Conservation (phyloP, 2,797 vertebrate genomes). For the Neoniphon sammara region DNA sequence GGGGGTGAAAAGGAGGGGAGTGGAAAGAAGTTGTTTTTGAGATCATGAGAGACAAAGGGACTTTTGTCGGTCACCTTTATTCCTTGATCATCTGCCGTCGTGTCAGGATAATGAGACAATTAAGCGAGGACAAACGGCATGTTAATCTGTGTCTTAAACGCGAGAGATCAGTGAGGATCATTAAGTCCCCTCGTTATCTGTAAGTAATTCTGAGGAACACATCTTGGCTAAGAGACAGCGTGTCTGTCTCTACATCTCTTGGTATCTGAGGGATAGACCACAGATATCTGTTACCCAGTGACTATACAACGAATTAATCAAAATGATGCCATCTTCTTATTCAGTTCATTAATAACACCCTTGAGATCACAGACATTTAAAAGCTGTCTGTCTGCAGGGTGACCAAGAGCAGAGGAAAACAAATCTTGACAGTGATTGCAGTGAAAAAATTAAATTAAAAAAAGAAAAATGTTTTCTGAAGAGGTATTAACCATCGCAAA, state of each 20-base stretch:
- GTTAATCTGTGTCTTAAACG: slow-evolving; percentile 66
- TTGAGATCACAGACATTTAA: slow-evolving; percentile 8
- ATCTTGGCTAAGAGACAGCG: slow-evolving; percentile 40
- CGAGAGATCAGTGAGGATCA: slow-evolving; percentile 57
- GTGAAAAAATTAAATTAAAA: slow-evolving; percentile 4
- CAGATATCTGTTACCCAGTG: slow-evolving; percentile 25
- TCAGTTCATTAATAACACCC: slow-evolving; percentile 1
- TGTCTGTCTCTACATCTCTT: background rate
- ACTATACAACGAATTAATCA: slow-evolving; percentile 21
- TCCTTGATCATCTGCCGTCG: slow-evolving; percentile 59
- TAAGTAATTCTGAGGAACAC: slow-evolving; percentile 47
- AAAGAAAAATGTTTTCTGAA: background rate
- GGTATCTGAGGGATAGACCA: slow-evolving; percentile 20
- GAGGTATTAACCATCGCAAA: no score
- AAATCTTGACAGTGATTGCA: slow-evolving; percentile 4
- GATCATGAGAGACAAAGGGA: slow-evolving; percentile 59
- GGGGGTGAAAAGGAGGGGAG: slow-evolving; percentile 47
- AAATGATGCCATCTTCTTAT: slow-evolving; percentile 21
- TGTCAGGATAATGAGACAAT: slow-evolving; percentile 68
- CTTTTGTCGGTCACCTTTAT: slow-evolving; percentile 66
- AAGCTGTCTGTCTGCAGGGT: slow-evolving; percentile 10
- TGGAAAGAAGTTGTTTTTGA: slow-evolving; percentile 50
- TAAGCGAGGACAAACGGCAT: slow-evolving; percentile 60
- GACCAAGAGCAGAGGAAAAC: slow-evolving; percentile 7
- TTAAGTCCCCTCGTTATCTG: slow-evolving; percentile 59